These are phyloP conservation scores for Argyrosomus regius DNA, from an alignment of 2,797 vertebrate species.

Conservation along the genomic window DNA sequence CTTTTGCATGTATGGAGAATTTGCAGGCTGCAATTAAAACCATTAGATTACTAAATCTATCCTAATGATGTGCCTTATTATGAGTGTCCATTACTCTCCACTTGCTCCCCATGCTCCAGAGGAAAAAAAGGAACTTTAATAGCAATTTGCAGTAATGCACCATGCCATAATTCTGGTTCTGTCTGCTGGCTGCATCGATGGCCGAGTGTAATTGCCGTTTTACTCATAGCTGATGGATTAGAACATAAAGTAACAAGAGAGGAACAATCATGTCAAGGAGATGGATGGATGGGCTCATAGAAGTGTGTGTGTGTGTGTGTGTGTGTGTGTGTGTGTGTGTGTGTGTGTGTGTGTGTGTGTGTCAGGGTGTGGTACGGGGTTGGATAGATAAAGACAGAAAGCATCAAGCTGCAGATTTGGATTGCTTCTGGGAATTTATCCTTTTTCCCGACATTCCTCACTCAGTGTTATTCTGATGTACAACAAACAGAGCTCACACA, in stretches of 20 bases:
- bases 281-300: conserved; percentile 79
- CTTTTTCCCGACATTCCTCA: conserved; percentile 68
- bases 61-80: conserved; percentile 83
- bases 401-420: conserved; percentile 74
- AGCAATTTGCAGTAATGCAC: conserved; percentile 89
- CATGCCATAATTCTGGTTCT: conserved; percentile 88
- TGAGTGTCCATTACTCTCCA: conserved; percentile 83
- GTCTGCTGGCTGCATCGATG: conserved; percentile 85
- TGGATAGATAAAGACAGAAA: conserved; percentile 73
- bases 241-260: conserved; percentile 91
- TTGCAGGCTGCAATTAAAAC: conserved; percentile 81
- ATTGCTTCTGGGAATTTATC: conserved; percentile 82
- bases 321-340: conserved; percentile 8
- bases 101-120: conserved; percentile 64
- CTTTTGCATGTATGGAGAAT: conserved; percentile 56
- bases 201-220: conserved; percentile 91
- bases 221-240: conserved; percentile 91
- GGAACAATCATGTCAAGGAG: conserved; percentile 89
- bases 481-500: conserved; percentile 43
- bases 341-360: conserved; percentile 12
- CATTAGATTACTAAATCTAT: conserved; percentile 83
- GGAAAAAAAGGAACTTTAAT: conserved; percentile 85
- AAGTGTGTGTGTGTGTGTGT: conserved; percentile 42
- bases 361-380: conserved; percentile 26
- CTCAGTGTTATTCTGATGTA: conserved; percentile 64